Conservation (phyloP, 2,888 invertebrate species). For the Eupithecia subumbrata region DNA sequence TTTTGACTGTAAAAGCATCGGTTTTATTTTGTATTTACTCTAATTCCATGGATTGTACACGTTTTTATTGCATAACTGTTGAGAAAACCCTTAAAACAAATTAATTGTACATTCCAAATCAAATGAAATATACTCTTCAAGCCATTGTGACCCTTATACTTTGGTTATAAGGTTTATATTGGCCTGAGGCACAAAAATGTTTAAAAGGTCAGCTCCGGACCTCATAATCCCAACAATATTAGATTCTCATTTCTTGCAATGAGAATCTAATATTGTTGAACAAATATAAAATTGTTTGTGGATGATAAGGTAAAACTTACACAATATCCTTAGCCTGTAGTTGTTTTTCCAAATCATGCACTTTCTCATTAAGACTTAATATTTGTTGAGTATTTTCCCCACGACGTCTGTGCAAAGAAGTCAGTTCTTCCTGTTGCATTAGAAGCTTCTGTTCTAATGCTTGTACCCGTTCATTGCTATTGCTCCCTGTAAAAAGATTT, state of each 20-base stretch:
- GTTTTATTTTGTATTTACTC: too few relatives aligned
- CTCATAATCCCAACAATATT: too few relatives aligned
- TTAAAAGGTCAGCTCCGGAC: too few relatives aligned
- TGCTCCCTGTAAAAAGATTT: conserved; percentile 53
- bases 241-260: background rate
- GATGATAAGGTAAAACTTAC: conserved; percentile 64
- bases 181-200: too few relatives aligned
- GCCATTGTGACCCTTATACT: too few relatives aligned
- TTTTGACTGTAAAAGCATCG: too few relatives aligned
- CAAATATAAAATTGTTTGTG: background rate
- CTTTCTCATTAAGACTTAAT: conserved; percentile 92
- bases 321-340: conserved; percentile 88
- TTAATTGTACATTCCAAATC: too few relatives aligned
- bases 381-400: conserved; percentile 97
- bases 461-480: conserved; percentile 85
- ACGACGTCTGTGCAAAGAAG: conserved; percentile 93
- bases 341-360: conserved; percentile 93
- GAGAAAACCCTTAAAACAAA: too few relatives aligned
- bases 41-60: too few relatives aligned
- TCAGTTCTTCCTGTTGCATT: conserved; percentile 95
- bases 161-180: too few relatives aligned
- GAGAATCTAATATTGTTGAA: background rate
- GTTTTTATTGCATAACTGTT: too few relatives aligned
- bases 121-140: too few relatives aligned
- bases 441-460: conserved; percentile 93